A percentile compares a stretch with the other conserved stretches of the same genome.
These are phyloP conservation scores for Priocnemis perturbator DNA, from an alignment of 2,888 invertebrate genomes.

Conservation along the genomic window DNA sequence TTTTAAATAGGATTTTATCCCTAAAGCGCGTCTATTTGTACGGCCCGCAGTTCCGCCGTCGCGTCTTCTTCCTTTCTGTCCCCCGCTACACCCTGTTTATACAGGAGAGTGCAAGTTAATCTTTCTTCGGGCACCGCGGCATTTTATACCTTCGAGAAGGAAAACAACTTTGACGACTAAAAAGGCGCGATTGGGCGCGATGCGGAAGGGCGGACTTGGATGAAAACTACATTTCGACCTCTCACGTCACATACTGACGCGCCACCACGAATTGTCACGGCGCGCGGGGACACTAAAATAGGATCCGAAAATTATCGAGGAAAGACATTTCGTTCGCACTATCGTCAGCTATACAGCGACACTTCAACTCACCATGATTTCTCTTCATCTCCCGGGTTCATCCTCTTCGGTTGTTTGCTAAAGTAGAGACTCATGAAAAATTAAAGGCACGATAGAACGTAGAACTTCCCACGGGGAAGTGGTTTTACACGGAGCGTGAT, in stretches of 20 bases:
- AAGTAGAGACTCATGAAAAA: no score
- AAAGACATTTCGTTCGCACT: no score
- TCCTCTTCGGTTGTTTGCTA: no score
- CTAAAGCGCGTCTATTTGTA: slow-evolving; percentile 55
- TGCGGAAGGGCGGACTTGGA: background rate
- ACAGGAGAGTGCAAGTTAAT: slow-evolving; percentile 26
- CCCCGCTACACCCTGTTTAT: slow-evolving; percentile 31
- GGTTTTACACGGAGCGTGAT: no score
- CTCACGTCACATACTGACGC: no score
- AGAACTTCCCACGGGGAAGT: no score
- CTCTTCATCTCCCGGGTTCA: no score
- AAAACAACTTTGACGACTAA: slow-evolving; percentile 1
- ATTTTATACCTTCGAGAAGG: slow-evolving; percentile 14
- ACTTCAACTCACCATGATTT: background rate
- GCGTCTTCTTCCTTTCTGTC: no score
- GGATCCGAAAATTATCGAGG: no score
- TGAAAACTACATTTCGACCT: background rate
- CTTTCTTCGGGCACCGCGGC: slow-evolving; percentile 13
- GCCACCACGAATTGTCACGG: no score
- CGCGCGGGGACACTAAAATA: no score
- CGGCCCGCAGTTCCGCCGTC: background rate
- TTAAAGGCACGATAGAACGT: no score
- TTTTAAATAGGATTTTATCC: slow-evolving; percentile 51
- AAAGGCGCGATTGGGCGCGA: slow-evolving; percentile 7
- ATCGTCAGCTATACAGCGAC: background rate